Conservation (phyloP, 2,113 vertebrate genomes). For the Osmerus mordax region DNA sequence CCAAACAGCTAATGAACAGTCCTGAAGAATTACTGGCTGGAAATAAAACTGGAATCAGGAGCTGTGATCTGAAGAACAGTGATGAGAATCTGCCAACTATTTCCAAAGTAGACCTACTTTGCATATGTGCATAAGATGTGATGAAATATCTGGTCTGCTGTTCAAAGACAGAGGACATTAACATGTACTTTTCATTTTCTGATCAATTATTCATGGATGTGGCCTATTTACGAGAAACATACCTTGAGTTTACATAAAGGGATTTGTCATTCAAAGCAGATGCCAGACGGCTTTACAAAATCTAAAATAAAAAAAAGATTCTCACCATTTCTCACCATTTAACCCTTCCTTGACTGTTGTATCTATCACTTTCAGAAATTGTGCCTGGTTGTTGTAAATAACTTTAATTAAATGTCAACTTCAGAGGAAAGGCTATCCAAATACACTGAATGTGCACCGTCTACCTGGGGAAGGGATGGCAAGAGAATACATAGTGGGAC, state of each 20-base stretch:
- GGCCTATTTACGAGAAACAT: not conserved
- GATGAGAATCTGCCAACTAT: slow-evolving; percentile 13
- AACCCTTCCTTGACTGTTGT: not conserved
- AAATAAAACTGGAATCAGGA: slow-evolving; percentile 28
- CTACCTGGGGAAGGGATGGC: not conserved
- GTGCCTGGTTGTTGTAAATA: not conserved
- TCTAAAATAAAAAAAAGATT: not conserved
- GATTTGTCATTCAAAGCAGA: not conserved
- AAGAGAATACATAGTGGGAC: not conserved
- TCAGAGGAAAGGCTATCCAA: not conserved
- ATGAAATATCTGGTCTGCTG: not conserved
- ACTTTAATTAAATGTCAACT: slow-evolving; percentile 1
- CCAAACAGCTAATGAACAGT: slow-evolving; percentile 45
- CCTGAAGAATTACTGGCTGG: slow-evolving; percentile 39
- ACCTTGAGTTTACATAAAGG: not conserved
- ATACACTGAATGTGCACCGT: too few species aligned
- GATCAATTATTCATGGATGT: not conserved
- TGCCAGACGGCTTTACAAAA: not conserved
- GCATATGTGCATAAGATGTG: slow-evolving; percentile 17
- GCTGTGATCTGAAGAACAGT: slow-evolving; percentile 20
- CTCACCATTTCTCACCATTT: not conserved
- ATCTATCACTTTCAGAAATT: not conserved
- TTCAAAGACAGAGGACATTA: not conserved
- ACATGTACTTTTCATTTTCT: not conserved
- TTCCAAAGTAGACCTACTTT: slow-evolving; percentile 8